Percentiles rank a stretch among this genome's conserved stretches.
phyloP scores from a whole-genome alignment of 2,797 vertebrate species.

The Hapalemur alaotrensis region DNA sequence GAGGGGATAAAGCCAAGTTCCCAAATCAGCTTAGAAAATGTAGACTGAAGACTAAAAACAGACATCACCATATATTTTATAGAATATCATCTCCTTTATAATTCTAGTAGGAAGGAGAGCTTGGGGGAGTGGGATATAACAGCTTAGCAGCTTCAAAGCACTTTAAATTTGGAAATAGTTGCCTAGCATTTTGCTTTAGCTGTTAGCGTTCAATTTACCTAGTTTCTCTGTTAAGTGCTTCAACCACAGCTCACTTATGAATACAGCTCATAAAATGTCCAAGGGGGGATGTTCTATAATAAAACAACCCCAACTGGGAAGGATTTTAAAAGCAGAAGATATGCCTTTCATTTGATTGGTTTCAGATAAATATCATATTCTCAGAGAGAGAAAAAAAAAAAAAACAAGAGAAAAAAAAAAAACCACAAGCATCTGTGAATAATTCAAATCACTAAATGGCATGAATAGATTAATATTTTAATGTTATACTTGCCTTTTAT shows the following conservation, averaged over 20 bases:
- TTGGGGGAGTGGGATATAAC: background rate
- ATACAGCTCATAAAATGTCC: constrained; percentile 61
- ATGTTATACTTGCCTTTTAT: constrained; percentile 79
- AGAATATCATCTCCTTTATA: background rate
- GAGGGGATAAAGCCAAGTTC: background rate
- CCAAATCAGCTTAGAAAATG: background rate
- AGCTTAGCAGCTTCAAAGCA: background rate
- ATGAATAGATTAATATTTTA: constrained; percentile 82
- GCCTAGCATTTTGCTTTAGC: constrained; percentile 1
- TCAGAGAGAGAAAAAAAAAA: constrained; percentile 46
- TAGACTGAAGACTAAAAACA: background rate
- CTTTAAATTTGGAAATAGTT: constrained; percentile 59
- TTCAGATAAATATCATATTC: constrained; percentile 62
- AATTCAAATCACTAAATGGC: constrained; percentile 80
- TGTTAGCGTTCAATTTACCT: constrained; percentile 27
- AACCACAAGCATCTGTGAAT: constrained; percentile 68
- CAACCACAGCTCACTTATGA: constrained; percentile 47
- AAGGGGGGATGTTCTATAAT: constrained; percentile 19
- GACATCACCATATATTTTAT: background rate
- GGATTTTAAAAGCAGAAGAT: constrained; percentile 64
- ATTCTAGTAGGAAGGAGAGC: background rate
- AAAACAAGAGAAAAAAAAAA: background rate
- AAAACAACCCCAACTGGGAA: constrained; percentile 50
- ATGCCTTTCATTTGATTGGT: constrained; percentile 61
- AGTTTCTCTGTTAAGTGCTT: constrained; percentile 35